phyloP scores from a whole-genome alignment of 2,797 vertebrate species.

The Halcyon leucocephala region DNA sequence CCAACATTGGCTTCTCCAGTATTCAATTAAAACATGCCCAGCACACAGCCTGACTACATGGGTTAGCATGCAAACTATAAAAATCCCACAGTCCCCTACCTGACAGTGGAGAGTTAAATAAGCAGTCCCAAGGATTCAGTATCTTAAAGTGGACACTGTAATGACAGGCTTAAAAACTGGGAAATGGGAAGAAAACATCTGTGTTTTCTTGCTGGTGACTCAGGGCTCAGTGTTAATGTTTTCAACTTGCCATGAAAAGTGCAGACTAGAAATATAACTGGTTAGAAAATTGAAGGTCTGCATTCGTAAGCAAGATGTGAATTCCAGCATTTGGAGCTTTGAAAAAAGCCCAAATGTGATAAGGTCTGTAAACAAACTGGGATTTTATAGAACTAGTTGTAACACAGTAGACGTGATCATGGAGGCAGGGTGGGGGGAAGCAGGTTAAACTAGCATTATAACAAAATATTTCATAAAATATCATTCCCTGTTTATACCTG shows the following conservation, averaged over 20 bases:
- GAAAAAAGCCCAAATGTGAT: neutral
- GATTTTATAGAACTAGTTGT: neutral
- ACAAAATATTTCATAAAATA: neutral
- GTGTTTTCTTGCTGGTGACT: neutral
- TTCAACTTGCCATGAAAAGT: neutral
- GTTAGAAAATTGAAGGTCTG: neutral
- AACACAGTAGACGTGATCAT: neutral
- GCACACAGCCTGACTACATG: neutral
- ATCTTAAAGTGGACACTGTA: neutral
- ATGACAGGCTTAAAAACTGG: neutral
- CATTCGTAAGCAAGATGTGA: neutral
- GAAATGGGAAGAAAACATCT: neutral
- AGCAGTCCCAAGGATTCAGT: neutral
- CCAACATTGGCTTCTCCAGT: neutral
- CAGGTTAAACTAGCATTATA: neutral
- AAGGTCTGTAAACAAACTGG: neutral
- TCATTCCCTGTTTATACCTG: neutral
- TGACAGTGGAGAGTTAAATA: neutral
- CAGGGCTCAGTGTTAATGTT: neutral
- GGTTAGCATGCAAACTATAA: neutral
- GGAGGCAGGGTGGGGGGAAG: neutral
- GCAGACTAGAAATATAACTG: neutral
- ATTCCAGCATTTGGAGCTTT: neutral
- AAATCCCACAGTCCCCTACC: neutral
- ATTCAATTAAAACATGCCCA: neutral